Evolutionary conservation across 2,888 invertebrate species (phyloP).

Genomic region (Nycteola revayana): DNA sequence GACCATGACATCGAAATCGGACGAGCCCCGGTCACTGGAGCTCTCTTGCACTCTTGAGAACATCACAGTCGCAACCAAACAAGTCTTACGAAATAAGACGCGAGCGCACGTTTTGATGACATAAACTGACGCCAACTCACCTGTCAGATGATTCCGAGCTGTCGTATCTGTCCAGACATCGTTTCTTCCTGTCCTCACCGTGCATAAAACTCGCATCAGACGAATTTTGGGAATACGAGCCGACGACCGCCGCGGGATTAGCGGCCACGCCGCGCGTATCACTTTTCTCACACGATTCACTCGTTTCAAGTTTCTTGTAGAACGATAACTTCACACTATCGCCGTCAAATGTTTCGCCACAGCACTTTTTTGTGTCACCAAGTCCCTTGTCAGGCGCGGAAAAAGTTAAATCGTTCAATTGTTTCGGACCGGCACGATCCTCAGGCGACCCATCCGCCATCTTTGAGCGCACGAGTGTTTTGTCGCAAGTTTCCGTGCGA

Average conservation of each 20-base stretch:
- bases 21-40: slow-evolving; percentile 79
- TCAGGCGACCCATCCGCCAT: slow-evolving; percentile 91
- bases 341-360: slow-evolving; percentile 67
- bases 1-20: slow-evolving; percentile 78
- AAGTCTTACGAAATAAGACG: slow-evolving; percentile 29
- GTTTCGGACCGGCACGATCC: slow-evolving; percentile 82
- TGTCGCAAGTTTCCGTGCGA: slow-evolving; percentile 64
- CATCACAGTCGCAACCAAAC: slow-evolving; percentile 56
- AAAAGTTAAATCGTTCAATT: slow-evolving; percentile 81
- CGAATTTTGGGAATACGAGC: slow-evolving; percentile 64
- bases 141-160: slow-evolving; percentile 97
- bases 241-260: slow-evolving; percentile 55
- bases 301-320: slow-evolving; percentile 75
- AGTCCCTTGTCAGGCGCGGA: slow-evolving; percentile 73
- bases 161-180: slow-evolving; percentile 95
- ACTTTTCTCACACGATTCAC: slow-evolving; percentile 80
- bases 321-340: slow-evolving; percentile 72
- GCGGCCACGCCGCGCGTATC: slow-evolving; percentile 75
- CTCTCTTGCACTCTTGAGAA: slow-evolving; percentile 71
- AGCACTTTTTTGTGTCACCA: slow-evolving; percentile 81
- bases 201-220: slow-evolving; percentile 53
- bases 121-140: slow-evolving; percentile 76
- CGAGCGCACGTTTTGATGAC: slow-evolving; percentile 37
- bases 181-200: slow-evolving; percentile 88
- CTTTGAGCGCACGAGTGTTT: slow-evolving; percentile 87